phyloP scores from a whole-genome alignment of 2,888 invertebrate species.

The Rhingia campestris region DNA sequence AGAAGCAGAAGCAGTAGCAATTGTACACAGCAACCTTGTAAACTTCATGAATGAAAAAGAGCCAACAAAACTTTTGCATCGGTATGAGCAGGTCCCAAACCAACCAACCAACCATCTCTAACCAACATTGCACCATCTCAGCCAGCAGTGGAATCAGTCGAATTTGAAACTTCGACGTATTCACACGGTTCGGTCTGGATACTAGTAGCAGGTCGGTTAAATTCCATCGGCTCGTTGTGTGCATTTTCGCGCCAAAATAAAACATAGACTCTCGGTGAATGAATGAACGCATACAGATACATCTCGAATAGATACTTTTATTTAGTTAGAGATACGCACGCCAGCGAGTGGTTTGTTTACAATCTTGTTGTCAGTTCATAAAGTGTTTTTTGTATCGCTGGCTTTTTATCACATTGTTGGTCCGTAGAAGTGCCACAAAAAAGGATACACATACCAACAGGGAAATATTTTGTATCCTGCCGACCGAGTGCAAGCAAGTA shows the following conservation, averaged over 20 bases:
- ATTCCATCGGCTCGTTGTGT: neutral
- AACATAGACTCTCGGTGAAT: constrained; percentile 28
- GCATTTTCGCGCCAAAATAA: constrained; percentile 64
- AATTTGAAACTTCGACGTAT: constrained; percentile 68
- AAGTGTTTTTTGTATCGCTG: constrained; percentile 1
- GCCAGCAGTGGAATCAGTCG: constrained; percentile 57
- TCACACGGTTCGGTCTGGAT: constrained; percentile 63
- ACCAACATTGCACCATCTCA: constrained; percentile 53
- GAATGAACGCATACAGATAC: constrained; percentile 39
- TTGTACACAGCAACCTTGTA: constrained; percentile 32
- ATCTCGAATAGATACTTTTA: constrained; percentile 36
- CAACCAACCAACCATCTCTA: constrained; percentile 23
- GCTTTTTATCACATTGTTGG: constrained; percentile 1
- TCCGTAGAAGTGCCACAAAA: neutral
- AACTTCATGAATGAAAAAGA: constrained; percentile 66
- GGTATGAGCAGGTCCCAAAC: constrained; percentile 47
- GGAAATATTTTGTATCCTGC: neutral
- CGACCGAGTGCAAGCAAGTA: constrained; percentile 4
- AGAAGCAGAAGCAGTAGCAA: constrained; percentile 5
- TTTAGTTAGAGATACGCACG: constrained; percentile 4
- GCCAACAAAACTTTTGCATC: constrained; percentile 37
- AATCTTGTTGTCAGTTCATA: constrained; percentile 23
- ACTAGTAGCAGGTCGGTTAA: neutral
- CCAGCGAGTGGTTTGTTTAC: constrained; percentile 36
- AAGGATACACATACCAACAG: constrained; percentile 2